These are phyloP conservation scores for Larimichthys crocea DNA, from an alignment of 2,113 vertebrate genomes.

Conservation along the genomic window DNA sequence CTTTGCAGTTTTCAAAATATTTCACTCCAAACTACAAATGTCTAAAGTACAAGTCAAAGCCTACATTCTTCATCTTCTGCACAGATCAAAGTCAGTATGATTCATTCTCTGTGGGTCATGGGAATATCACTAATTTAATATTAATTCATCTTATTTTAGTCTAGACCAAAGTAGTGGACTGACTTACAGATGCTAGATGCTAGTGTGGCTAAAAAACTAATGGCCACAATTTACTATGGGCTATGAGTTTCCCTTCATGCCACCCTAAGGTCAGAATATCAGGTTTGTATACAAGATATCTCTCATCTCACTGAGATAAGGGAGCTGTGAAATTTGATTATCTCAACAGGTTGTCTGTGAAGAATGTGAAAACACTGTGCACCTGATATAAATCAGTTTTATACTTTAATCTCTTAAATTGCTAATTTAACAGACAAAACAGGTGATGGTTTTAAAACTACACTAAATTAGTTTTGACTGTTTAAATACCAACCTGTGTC, in stretches of 20 bases:
- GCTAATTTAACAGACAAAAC: slow-evolving; percentile 6
- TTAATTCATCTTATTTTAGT: neutral
- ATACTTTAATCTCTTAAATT: slow-evolving; percentile 6
- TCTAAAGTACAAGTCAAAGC: too few relatives aligned
- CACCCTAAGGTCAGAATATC: neutral
- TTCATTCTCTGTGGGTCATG: neutral
- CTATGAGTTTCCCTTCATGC: neutral
- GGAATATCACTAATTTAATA: neutral
- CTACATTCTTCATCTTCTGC: too few relatives aligned
- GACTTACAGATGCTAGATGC: neutral
- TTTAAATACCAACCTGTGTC: neutral
- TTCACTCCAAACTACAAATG: too few relatives aligned
- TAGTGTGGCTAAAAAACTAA: neutral
- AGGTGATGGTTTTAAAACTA: slow-evolving; percentile 3
- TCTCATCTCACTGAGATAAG: neutral
- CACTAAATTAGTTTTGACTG: neutral
- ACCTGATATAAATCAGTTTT: neutral
- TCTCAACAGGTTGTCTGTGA: neutral
- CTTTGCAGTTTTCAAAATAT: too few relatives aligned
- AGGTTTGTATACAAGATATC: neutral
- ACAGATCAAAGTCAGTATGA: neutral
- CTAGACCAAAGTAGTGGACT: neutral
- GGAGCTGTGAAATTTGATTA: slow-evolving; percentile 4
- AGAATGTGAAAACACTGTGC: neutral
- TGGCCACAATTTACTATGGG: neutral